Evolutionary conservation across 2,113 vertebrate species (phyloP).

Genomic region (Rostratula benghalensis): DNA sequence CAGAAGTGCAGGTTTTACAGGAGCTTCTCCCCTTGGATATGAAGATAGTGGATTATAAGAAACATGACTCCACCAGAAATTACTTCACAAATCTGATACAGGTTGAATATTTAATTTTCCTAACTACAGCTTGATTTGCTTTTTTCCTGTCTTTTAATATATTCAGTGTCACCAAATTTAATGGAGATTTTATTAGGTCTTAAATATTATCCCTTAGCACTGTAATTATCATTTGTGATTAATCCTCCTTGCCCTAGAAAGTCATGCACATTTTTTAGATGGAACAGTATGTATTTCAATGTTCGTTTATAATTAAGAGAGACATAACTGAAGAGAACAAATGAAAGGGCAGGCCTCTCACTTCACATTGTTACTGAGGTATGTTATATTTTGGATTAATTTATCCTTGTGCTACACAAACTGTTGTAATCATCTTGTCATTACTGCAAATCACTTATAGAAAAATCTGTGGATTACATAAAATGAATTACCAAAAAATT

Average conservation of each 20-base stretch:
- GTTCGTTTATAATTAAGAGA: constrained; percentile 18
- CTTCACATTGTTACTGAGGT: neutral
- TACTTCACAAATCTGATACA: constrained; percentile 29
- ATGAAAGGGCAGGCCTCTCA: neutral
- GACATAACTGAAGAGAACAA: constrained; percentile 6
- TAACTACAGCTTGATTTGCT: constrained; percentile 26
- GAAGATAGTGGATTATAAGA: neutral
- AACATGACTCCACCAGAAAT: constrained; percentile 3
- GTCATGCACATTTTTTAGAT: constrained; percentile 15
- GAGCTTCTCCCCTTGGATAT: neutral
- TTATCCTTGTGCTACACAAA: neutral
- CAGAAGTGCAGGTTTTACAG: neutral
- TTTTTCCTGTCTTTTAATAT: constrained; percentile 33
- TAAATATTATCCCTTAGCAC: constrained; percentile 45
- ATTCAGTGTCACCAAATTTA: constrained; percentile 25
- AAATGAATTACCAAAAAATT: neutral
- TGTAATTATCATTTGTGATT: constrained; percentile 64
- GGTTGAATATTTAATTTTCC: constrained; percentile 20
- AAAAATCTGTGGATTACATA: neutral
- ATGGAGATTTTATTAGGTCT: constrained; percentile 52
- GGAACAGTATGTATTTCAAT: neutral
- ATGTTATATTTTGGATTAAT: neutral
- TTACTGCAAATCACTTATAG: neutral
- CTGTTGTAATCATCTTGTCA: neutral
- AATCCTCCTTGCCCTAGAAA: constrained; percentile 46